phyloP scores from a whole-genome alignment of 2,797 vertebrate genomes.

The Poliocrania exsul region DNA sequence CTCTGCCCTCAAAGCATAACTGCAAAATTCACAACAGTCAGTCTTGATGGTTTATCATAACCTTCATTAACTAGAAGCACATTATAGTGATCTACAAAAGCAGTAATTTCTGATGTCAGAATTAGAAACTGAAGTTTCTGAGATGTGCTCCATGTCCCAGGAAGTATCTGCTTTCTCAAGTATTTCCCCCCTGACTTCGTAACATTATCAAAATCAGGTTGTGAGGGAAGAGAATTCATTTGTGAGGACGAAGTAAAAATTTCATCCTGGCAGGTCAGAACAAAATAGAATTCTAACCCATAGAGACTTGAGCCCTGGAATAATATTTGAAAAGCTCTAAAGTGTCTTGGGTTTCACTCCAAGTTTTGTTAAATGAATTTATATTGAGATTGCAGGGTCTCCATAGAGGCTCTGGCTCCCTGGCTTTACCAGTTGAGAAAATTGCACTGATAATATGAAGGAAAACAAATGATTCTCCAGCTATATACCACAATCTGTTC shows the following conservation, averaged over 20 bases:
- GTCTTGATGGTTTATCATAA: not conserved
- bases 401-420: not conserved
- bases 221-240: not conserved
- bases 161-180: not conserved
- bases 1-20: not conserved
- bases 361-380: not conserved
- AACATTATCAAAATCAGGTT: not conserved
- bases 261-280: not conserved
- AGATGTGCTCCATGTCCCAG: not conserved
- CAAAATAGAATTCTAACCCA: not conserved
- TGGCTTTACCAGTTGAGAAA: not conserved
- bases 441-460: not conserved
- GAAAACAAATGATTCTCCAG: not conserved
- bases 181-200: not conserved
- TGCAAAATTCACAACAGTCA: not conserved
- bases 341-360: not conserved
- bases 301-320: not conserved
- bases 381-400: not conserved
- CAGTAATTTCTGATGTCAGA: not conserved
- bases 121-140: not conserved
- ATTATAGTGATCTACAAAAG: not conserved
- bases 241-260: not conserved
- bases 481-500: not conserved
- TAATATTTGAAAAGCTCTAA: slow-evolving; percentile 28
- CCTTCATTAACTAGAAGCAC: not conserved